Conservation (phyloP, 2,888 invertebrate species). For the Gastracanthus pulcherrimus region DNA sequence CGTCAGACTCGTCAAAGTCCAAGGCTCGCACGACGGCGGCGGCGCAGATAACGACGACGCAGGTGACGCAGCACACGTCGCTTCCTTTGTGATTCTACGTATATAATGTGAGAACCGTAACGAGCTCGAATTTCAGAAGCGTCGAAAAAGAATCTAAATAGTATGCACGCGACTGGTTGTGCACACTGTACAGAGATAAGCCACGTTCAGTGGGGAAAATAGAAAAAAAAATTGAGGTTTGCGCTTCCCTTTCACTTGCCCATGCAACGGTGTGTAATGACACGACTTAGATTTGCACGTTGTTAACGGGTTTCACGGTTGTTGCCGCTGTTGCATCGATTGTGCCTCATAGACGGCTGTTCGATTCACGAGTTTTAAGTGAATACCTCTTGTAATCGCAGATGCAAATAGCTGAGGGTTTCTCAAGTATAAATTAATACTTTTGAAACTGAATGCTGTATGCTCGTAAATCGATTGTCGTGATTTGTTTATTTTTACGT, state of each 20-base stretch:
- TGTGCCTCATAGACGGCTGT: background rate
- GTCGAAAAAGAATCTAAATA: slow-evolving; percentile 11
- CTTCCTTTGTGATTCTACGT: slow-evolving; percentile 8
- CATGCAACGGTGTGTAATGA: slow-evolving; percentile 6
- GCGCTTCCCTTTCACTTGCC: slow-evolving; percentile 22
- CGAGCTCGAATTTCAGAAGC: background rate
- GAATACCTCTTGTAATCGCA: too few species aligned
- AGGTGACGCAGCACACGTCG: slow-evolving; percentile 10
- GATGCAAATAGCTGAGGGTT: background rate
- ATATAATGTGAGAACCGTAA: background rate
- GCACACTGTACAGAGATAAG: too few species aligned
- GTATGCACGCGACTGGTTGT: background rate
- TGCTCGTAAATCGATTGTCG: background rate
- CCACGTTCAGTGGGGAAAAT: background rate
- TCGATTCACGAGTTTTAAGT: too few species aligned
- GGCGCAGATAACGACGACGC: slow-evolving; percentile 15
- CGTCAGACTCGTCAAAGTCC: background rate
- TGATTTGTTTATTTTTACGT: too few species aligned
- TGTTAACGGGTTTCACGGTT: slow-evolving; percentile 15
- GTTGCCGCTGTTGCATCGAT: background rate
- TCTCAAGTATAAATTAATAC: background rate
- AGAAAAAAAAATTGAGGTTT: background rate
- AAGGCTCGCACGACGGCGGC: background rate
- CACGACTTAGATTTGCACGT: slow-evolving; percentile 13
- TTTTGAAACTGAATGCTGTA: background rate